These are phyloP conservation scores for Diphyllodes magnificus DNA, from an alignment of 2,113 vertebrate species.

Conservation along the genomic window DNA sequence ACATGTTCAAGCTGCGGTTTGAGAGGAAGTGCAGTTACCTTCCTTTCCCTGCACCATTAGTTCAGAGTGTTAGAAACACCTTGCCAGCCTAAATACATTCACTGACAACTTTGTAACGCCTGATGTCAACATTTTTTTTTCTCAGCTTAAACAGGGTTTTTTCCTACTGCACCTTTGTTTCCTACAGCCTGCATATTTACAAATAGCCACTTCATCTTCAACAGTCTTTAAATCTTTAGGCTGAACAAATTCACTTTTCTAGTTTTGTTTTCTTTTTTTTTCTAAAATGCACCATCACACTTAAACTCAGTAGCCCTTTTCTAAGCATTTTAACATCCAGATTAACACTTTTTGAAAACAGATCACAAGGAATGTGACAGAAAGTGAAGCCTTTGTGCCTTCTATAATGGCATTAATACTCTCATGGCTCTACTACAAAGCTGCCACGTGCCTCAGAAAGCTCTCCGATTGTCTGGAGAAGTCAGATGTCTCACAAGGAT, in stretches of 20 bases:
- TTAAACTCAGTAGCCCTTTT: neutral
- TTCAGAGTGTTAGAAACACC: neutral
- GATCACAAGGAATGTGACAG: neutral
- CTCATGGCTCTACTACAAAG: neutral
- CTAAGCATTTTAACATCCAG: neutral
- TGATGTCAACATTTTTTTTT: neutral
- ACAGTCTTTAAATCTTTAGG: neutral
- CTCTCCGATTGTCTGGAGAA: neutral
- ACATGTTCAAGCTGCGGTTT: neutral
- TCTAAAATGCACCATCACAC: neutral
- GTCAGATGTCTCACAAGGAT: neutral
- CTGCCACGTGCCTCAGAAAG: neutral
- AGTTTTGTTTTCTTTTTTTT: neutral
- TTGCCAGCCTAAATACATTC: neutral
- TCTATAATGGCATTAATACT: neutral
- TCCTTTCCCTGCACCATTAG: neutral
- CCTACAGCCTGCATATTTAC: neutral
- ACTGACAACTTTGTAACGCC: neutral
- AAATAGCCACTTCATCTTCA: neutral
- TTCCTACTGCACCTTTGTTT: neutral
- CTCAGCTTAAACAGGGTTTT: neutral
- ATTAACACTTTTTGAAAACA: neutral
- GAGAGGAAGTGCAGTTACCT: neutral
- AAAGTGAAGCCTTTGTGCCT: neutral
- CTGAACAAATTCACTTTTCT: neutral